Evolutionary conservation across 2,888 invertebrate genomes (phyloP), one percentile per base, ranked within the genome.

Genomic region (Caenorhabditis becei): DNA sequence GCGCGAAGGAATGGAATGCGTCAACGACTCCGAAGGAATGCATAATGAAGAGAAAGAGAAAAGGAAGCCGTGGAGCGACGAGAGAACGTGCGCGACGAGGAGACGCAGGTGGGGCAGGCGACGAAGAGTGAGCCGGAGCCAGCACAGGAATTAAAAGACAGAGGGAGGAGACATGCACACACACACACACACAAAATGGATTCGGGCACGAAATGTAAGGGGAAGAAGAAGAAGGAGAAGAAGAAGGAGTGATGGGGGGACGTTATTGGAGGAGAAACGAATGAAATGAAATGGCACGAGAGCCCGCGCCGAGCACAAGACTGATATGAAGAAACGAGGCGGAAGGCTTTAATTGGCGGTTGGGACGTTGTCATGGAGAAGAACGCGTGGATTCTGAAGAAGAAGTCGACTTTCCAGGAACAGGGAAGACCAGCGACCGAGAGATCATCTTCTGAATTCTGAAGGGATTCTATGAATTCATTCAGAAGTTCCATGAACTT

Each of bases 1-100:
- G 18, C 41, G 23, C 44, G 32, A 37, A 1, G 44, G 53, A 37
- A 54, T 23, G 51, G 71, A 71, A 71, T 54, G 54, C 71, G 71
- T 71, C 71, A 71, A 70, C 70, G 53, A 59, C 41, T 65, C 26
- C 35, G 58, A 63, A 72, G 63, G 72, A 72, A 72, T 72, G 49
- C 72, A 63, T 72, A 72, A 72, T 72, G 74, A 75, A 75, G 63
- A 63, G 32, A 49, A 32, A 26, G 63, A 32, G 51, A 59, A 37
- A 56, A 54, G 56, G 35, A 59, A 47, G 47, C 47, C 41, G 41
- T 10, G 41, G 41, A 14, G 41, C 2, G 20, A 18, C 2, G 35
- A 20, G 37, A 53, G 58, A 54, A 2, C 10, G 5, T 14, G 18
- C 35, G 26, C n/a, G 54, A 54, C 28, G 54, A n/a, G 56, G 56